Evolutionary conservation across 2,113 vertebrate species (phyloP).

Genomic region (Melanostigma gelatinosum): DNA sequence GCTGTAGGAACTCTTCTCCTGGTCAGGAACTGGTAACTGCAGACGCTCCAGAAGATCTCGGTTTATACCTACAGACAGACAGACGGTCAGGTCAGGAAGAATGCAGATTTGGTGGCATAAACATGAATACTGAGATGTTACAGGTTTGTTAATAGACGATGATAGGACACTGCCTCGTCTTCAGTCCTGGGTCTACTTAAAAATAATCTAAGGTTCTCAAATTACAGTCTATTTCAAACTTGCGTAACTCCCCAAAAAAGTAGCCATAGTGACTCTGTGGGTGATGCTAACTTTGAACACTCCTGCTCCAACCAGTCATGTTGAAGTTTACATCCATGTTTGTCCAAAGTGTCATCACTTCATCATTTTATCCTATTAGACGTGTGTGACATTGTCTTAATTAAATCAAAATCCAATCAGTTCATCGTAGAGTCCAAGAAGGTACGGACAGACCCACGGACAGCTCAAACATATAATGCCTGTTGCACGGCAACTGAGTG

Average conservation of each 20-base stretch:
- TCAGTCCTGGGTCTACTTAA: not conserved
- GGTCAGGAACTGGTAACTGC: conserved; percentile 89
- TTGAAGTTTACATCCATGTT: not conserved
- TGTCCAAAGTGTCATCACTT: not conserved
- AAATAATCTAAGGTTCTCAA: not conserved
- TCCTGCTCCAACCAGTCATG: not conserved
- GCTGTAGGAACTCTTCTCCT: conserved; percentile 90
- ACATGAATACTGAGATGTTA: not conserved
- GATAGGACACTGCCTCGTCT: not conserved
- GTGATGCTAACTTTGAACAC: not conserved
- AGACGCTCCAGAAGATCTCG: conserved; percentile 90
- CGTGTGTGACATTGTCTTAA: too few species aligned
- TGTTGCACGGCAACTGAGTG: not conserved
- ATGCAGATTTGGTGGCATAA: not conserved
- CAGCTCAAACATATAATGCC: too few species aligned
- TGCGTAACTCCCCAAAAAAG: not conserved
- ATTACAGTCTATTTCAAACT: not conserved
- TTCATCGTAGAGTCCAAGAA: too few species aligned
- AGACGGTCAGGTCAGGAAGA: not conserved
- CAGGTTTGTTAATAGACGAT: not conserved
- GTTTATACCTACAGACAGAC: conserved; percentile 88
- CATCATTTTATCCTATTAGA: not conserved
- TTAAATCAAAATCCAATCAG: too few species aligned
- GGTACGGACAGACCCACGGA: too few species aligned
- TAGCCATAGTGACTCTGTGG: not conserved